Conservation (phyloP, 2,113 vertebrate species). For the Campylomormyrus tamandua region DNA sequence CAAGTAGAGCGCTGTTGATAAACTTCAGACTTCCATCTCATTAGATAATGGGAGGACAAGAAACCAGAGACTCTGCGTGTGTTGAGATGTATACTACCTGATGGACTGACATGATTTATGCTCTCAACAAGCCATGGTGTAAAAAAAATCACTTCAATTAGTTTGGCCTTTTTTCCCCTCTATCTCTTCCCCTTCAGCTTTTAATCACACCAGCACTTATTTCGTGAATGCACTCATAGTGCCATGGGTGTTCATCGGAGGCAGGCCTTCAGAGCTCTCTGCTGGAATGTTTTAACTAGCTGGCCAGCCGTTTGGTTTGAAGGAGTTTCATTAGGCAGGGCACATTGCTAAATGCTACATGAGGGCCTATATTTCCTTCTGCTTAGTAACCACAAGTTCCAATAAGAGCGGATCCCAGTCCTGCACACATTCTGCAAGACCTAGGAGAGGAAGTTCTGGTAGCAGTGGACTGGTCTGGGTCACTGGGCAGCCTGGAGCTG, state of each 20-base stretch:
- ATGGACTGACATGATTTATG: not conserved
- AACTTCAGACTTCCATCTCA: not conserved
- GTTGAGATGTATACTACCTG: not conserved
- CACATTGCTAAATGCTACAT: not conserved
- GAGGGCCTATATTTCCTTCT: not conserved
- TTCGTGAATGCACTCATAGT: not conserved
- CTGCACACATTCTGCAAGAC: not conserved
- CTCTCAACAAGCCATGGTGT: constrained; percentile 20
- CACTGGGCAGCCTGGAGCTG: not conserved
- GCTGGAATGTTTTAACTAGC: not conserved
- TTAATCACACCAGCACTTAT: constrained; percentile 15
- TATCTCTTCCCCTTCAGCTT: not conserved
- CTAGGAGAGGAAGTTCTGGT: not conserved
- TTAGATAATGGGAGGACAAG: not conserved
- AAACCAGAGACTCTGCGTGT: not conserved
- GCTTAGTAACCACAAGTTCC: not conserved
- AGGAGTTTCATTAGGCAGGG: not conserved
- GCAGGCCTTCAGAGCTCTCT: not conserved
- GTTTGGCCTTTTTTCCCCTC: constrained; percentile 10
- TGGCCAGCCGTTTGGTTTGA: not conserved
- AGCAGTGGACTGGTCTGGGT: not conserved
- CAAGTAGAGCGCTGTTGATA: not conserved
- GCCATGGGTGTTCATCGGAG: not conserved
- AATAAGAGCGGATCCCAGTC: not conserved
- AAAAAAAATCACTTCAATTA: constrained; percentile 23